Conservation (phyloP, 2,888 invertebrate species). For the Mellilla xanthometata region DNA sequence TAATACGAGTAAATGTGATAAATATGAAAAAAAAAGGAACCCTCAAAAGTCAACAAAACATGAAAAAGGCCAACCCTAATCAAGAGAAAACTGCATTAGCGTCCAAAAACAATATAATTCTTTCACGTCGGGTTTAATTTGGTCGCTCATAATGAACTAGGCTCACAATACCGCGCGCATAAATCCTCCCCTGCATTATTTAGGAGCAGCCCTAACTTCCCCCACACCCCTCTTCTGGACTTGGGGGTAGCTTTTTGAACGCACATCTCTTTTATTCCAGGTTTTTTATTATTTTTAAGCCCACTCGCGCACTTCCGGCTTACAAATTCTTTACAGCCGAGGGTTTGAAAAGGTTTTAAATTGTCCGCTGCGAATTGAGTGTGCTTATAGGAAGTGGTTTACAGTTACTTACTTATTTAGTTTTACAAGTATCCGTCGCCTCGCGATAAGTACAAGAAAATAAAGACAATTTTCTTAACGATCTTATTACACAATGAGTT, state of each 20-base stretch:
- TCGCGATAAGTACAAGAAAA: no score
- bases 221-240: conserved; percentile 7
- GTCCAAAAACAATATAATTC: conserved; percentile 19
- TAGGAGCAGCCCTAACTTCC: conserved; percentile 27
- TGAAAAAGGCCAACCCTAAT: no score
- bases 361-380: conserved; percentile 2
- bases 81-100: background rate
- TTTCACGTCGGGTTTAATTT: conserved; percentile 9
- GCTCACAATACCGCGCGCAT: conserved; percentile 29
- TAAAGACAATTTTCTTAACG: no score
- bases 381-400: background rate
- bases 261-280: conserved; percentile 30
- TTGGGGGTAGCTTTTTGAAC: conserved; percentile 29
- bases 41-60: no score
- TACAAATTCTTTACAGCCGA: conserved; percentile 23
- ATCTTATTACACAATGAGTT: no score
- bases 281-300: conserved; percentile 30
- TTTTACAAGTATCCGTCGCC: no score
- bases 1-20: no score
- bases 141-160: conserved; percentile 24
- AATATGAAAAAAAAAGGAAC: no score
- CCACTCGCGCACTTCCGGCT: conserved; percentile 26
- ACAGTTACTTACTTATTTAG: background rate
- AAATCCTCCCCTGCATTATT: conserved; percentile 34
- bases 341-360: conserved; percentile 19